Evolutionary conservation across 2,797 vertebrate genomes (phyloP).

Genomic region (Spheniscus humboldti): DNA sequence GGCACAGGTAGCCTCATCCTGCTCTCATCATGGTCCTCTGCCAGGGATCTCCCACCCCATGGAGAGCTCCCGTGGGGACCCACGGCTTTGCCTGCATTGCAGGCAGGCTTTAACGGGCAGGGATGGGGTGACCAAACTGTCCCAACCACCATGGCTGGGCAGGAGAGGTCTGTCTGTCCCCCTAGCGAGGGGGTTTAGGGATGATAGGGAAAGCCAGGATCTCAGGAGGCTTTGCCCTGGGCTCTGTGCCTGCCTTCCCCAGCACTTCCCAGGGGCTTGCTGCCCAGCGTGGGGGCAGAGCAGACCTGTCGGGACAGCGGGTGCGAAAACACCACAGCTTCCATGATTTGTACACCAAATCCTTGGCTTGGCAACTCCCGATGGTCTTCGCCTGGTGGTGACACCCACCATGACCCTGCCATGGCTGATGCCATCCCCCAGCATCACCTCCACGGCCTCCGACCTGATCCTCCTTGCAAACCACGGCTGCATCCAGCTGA

Average conservation of each 20-base stretch:
- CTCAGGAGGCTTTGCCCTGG: background rate
- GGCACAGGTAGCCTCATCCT: background rate
- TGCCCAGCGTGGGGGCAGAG: rapidly evolving
- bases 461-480: background rate
- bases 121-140: background rate
- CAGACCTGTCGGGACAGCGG: rapidly evolving
- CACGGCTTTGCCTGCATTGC: background rate
- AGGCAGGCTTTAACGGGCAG: background rate
- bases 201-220: background rate
- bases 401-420: background rate
- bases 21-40: background rate
- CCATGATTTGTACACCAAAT: background rate
- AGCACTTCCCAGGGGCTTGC: background rate
- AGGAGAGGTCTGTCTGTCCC: background rate
- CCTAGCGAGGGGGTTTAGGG: background rate
- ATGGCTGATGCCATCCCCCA: background rate
- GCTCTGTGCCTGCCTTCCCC: background rate
- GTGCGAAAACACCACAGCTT: background rate
- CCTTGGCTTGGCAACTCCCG: rapidly evolving
- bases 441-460: background rate
- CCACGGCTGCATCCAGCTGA: background rate
- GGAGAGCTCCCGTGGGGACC: background rate
- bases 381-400: background rate
- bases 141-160: rapidly evolving
- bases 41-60: background rate